Base-by-base conservation (phyloP, 2,113 vertebrate genomes). In the Ranitomeya variabilis region DNA sequence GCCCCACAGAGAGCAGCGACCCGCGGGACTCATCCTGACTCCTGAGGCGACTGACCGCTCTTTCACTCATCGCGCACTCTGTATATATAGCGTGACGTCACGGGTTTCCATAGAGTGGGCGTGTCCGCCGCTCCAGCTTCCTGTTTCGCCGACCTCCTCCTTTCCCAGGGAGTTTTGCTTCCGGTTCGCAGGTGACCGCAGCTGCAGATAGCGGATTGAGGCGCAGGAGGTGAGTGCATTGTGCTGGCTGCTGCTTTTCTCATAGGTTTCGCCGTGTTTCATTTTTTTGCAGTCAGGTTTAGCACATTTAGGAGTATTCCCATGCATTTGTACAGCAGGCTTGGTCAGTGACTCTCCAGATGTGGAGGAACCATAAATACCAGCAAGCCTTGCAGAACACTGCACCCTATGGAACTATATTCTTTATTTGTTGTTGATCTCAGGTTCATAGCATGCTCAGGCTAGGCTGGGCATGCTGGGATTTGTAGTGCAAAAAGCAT, bases 151-250 rank as follows among this genome's bases (percentile, higher is more conserved):
- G 31, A 19, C 37, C 73, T 10, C 73, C 37, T 18, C 73, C 37
- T 21, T n/a, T 26, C 1, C 55, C 52, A 21, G 84, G 12, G 57
- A 86, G 73, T 86, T 86, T 86, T 86, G 84, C 14, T 86, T 86
- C 84, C 84, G 71, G 84, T 86, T 86, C 84, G 51, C 74, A 21
- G 19, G 57, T 26, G 55, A 76, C 21, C 23, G 0, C 71, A 62
- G 57, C 62, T 86, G 71, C 55, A 77, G 55, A 77, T 86, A 86
- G 73, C 71, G 84, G 84, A 86, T 62, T 37, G 23, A n/a, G 71
- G 55, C 26, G 52, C 71, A 7, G 71, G 11, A 62, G 73, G 84
- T 77, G 71, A 86, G 83, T 31, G n/a, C 18, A 21, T 7, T 18
- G 51, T n/a, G 8, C 13, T 37, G 37, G 67, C n/a, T 23, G 67